A percentile compares a stretch with the other conserved stretches of the same genome.
Conservation (phyloP, 2,888 invertebrate genomes). For the Drosophila basisetae region DNA sequence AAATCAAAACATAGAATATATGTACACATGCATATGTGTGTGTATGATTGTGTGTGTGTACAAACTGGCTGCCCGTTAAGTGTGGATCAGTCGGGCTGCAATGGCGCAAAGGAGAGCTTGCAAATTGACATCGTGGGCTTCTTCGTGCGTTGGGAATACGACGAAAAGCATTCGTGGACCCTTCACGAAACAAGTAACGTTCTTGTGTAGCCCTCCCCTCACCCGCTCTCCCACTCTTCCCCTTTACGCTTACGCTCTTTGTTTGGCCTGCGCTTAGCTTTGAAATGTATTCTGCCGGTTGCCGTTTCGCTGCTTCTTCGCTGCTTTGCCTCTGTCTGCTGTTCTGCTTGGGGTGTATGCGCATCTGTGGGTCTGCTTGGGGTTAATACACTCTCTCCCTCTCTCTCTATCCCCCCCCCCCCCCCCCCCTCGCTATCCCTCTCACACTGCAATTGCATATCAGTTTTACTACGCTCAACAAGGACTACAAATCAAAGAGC, state of each 20-base stretch:
- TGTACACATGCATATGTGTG: not conserved
- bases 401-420: not conserved
- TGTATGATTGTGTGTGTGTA: not conserved
- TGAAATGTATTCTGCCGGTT: conserved; percentile 62
- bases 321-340: conserved; percentile 12
- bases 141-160: conserved; percentile 7
- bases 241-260: conserved; percentile 1
- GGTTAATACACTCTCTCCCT: conserved; percentile 65
- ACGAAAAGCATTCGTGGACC: conserved; percentile 51
- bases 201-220: conserved; percentile 21
- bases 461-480: conserved; percentile 36
- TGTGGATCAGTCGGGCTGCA: conserved; percentile 48
- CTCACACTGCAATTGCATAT: conserved; percentile 6
- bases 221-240: not conserved
- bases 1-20: conserved; percentile 75
- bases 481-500: conserved; percentile 55
- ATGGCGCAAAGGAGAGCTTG: conserved; percentile 66
- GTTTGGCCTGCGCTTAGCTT: conserved; percentile 26
- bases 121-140: conserved; percentile 74
- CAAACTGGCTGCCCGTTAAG: conserved; percentile 54
- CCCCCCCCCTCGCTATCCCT: not conserved
- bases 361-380: conserved; percentile 51
- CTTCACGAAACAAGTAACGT: conserved; percentile 67
- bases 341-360: conserved; percentile 41
- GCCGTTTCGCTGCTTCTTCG: conserved; percentile 9